Conservation (phyloP, 2,888 invertebrate genomes). For the Drosophila incognita region DNA sequence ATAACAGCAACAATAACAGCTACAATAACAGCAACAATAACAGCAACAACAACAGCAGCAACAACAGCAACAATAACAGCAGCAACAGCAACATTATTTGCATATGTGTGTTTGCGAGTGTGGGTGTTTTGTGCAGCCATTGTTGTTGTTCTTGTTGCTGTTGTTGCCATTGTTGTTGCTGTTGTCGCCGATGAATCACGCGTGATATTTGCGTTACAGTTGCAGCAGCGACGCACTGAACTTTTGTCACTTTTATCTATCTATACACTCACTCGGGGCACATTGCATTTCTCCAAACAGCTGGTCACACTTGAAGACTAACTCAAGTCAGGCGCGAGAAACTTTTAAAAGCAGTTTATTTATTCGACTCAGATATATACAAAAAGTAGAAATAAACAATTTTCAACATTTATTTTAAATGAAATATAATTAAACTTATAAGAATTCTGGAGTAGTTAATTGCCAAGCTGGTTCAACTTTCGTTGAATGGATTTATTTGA, state of each 20-base stretch:
- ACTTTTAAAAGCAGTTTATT: not conserved
- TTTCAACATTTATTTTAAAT: not conserved
- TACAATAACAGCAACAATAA: not conserved
- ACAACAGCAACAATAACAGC: conserved; percentile 8
- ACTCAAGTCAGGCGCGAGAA: not conserved
- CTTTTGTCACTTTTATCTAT: conserved; percentile 52
- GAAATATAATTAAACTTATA: not conserved
- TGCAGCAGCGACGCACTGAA: conserved; percentile 47
- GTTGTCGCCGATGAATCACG: conserved; percentile 72
- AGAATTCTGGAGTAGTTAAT: too few species aligned
- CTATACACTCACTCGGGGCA: conserved; percentile 1
- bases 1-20: conserved; percentile 13
- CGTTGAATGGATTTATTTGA: not conserved
- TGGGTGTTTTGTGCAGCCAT: conserved; percentile 55
- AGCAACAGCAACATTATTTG: conserved; percentile 44
- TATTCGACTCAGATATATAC: not conserved
- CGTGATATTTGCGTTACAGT: conserved; percentile 68
- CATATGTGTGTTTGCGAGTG: conserved; percentile 59
- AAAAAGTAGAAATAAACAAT: not conserved
- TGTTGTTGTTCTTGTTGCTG: conserved; percentile 32
- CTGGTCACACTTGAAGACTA: not conserved
- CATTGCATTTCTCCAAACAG: not conserved
- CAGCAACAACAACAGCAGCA: not conserved
- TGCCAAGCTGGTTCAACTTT: not conserved
- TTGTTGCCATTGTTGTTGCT: conserved; percentile 13